phyloP scores from a whole-genome alignment of 53 echinoderm and acorn worm species.

The Holothuria leucospilota region DNA sequence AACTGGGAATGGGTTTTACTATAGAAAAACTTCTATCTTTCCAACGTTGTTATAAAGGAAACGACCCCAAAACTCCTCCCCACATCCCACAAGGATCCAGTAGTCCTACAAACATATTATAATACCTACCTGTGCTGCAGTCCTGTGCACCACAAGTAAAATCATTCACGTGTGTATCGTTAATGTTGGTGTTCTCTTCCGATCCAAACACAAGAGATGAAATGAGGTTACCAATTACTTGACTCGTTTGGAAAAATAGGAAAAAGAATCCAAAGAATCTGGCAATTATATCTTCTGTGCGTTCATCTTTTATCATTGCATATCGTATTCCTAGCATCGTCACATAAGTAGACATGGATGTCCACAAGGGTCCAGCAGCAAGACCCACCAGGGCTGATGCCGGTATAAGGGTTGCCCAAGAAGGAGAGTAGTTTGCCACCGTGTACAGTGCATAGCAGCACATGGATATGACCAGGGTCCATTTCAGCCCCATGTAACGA shows the following conservation, averaged over 20 bases:
- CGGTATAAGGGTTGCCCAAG: constrained; percentile 93
- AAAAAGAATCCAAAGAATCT: constrained; percentile 96
- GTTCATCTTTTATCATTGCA: constrained; percentile 65
- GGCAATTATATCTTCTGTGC: constrained; percentile 69
- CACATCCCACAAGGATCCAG: too few species aligned
- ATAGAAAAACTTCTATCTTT: too few species aligned
- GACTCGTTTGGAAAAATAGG: constrained; percentile 90
- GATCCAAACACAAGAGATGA: constrained; percentile 81
- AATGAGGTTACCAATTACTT: constrained; percentile 87
- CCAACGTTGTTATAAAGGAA: too few species aligned
- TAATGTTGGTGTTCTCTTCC: constrained; percentile 2
- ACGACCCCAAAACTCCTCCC: too few species aligned
- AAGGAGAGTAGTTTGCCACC: constrained; percentile 82
- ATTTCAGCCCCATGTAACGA: constrained; percentile 84
- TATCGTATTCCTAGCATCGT: constrained; percentile 79
- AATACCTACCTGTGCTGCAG: too few species aligned
- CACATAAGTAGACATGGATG: constrained; percentile 88
- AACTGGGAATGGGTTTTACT: too few species aligned
- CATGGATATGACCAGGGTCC: constrained; percentile 77
- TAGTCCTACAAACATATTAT: too few species aligned
- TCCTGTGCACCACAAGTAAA: constrained; percentile 68
- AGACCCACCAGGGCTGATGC: constrained; percentile 91
- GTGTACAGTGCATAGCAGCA: constrained; percentile 79
- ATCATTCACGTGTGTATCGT: constrained; percentile 1
- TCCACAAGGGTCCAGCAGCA: constrained; percentile 93